Evolutionary conservation across 2,888 invertebrate species (phyloP).

Genomic region (Lysandra bellargus): DNA sequence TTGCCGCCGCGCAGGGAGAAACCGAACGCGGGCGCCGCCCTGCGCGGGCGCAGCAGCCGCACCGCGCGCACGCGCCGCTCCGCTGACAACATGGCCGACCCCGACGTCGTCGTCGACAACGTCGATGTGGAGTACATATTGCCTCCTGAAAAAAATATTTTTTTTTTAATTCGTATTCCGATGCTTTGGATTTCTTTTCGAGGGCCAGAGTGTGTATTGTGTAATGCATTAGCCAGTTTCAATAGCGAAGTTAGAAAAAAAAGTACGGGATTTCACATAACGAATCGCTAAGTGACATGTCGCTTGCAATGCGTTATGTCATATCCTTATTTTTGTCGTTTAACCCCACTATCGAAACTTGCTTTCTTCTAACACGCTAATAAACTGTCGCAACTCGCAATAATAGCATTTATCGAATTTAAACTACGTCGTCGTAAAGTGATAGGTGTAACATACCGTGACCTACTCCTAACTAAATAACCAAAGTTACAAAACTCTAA

Average conservation of each 20-base stretch:
- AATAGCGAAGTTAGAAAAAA: too few relatives aligned
- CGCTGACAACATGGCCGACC: conserved; percentile 49
- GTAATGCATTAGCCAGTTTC: too few relatives aligned
- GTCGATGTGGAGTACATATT: conserved; percentile 63
- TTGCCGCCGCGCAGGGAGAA: conserved; percentile 92
- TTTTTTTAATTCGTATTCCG: not conserved
- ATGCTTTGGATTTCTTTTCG: not conserved
- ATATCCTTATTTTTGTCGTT: too few relatives aligned
- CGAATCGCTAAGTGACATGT: too few relatives aligned
- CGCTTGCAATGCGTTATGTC: too few relatives aligned
- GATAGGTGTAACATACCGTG: not conserved
- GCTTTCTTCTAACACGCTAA: not conserved
- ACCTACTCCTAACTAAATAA: not conserved
- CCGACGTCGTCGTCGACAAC: conserved; percentile 67
- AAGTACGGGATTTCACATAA: not conserved
- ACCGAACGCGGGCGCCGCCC: conserved; percentile 84
- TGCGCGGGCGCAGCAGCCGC: conserved; percentile 68
- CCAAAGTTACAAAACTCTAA: not conserved
- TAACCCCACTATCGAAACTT: too few relatives aligned
- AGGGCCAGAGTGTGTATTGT: too few relatives aligned
- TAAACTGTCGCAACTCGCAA: not conserved
- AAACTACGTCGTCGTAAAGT: not conserved
- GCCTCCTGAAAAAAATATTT: conserved; percentile 43
- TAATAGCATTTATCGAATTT: not conserved
- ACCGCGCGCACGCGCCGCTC: conserved; percentile 70